Base-by-base conservation (phyloP, 2,888 invertebrate species). In the Congeria kusceri region DNA sequence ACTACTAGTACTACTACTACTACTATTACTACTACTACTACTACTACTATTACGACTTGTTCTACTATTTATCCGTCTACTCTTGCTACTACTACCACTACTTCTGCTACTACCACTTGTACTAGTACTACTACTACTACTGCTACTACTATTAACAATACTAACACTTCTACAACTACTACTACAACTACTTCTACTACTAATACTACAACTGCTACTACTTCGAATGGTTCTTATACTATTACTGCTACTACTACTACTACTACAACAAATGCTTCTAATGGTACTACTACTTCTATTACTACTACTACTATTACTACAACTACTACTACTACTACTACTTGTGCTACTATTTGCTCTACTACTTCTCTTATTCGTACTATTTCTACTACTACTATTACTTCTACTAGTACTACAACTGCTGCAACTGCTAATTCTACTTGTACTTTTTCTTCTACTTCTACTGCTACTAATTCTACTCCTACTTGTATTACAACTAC, bases 201-300 rank as follows among this genome's bases (percentile, higher is more conserved):
- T 64, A 46, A 1, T 39, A 46, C 23, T 64, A 46, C 44, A 13
- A 46, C 20, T 64, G 20, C 44, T 64, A 64, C 64, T 64, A 39
- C 64, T 7, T 32, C 62, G 28, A 64, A 39, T 64, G 20, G 44
- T 64, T 44, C 64, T 39, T 44, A 39, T 64, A 64, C 39, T 39
- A 64, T 44, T 64, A 64, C 46, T 39, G 20, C 44, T 64, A 64
- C 64, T 39, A 20, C 64, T 64, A 39, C 64, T 39, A n/a, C 44
- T 64, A 39, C 64, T 64, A 64, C 11, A 44, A 46, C 20, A 2
- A 32, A 5, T 0, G 11, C 32, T 7, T 7, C 32, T 32, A 32
- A 4, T 32, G 11, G 5, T 32, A 32, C 32, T 32, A 32, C 32
- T 32, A 32, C 32, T 32, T 7, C 32, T 32, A 7, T 11, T 32